phyloP scores from a whole-genome alignment of 2,113 vertebrate genomes.

The Columba janthina region DNA sequence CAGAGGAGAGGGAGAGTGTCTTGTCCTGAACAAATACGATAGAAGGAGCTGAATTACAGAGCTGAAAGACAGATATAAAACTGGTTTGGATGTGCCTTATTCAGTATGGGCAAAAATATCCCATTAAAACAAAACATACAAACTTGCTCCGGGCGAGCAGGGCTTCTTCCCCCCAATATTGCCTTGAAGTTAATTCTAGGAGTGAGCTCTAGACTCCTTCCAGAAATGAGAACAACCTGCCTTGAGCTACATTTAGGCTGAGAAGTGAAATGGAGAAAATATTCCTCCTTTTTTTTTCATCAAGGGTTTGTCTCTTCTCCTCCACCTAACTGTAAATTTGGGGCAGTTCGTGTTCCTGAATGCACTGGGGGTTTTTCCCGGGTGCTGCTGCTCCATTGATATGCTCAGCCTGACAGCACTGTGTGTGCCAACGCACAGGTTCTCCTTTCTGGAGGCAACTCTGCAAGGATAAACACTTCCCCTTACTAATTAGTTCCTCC shows the following conservation, averaged over 20 bases:
- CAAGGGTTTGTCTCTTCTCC: neutral
- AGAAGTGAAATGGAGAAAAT: neutral
- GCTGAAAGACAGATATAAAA: neutral
- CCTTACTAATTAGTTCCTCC: neutral
- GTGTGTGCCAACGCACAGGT: neutral
- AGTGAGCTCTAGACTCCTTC: neutral
- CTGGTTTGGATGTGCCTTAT: neutral
- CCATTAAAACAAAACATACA: neutral
- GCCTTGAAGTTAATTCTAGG: neutral
- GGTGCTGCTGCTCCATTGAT: neutral
- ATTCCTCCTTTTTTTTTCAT: neutral
- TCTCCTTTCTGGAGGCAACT: neutral
- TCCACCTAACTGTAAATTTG: neutral
- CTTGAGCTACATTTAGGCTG: neutral
- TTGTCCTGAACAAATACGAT: fast-evolving
- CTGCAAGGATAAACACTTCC: neutral
- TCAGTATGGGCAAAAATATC: neutral
- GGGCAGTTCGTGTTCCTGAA: neutral
- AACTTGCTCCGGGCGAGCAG: neutral
- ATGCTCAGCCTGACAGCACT: neutral
- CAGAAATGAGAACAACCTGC: neutral
- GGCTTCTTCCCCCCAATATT: neutral
- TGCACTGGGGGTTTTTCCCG: neutral
- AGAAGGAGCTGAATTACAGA: neutral
- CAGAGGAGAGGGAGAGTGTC: neutral